A percentile compares a stretch with the other conserved stretches of the same genome.
Evolutionary conservation across 1,140 invertebrate species (phyloP).

Genomic region (Zaprionus inermis): DNA sequence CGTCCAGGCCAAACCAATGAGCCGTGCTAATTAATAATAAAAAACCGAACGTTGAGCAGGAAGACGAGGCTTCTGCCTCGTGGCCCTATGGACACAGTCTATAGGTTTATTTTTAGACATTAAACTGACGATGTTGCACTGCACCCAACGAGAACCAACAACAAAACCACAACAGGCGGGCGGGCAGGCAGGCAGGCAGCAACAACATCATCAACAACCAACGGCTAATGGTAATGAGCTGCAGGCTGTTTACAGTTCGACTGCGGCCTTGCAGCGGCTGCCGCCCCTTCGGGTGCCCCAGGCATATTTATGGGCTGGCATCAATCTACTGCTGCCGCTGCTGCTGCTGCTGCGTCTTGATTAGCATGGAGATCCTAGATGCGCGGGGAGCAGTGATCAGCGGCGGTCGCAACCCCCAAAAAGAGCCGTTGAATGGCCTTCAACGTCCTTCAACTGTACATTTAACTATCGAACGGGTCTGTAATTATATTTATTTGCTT

Average conservation of each 20-base stretch:
- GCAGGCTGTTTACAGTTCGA: constrained; percentile 76
- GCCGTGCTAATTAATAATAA: constrained; percentile 78
- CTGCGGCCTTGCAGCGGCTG: constrained; percentile 61
- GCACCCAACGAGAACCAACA: constrained; percentile 19
- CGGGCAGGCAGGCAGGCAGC: constrained; percentile 14
- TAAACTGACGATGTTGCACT: constrained; percentile 64
- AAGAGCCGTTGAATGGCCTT: constrained; percentile 80
- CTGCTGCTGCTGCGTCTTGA: constrained; percentile 52
- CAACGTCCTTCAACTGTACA: constrained; percentile 78
- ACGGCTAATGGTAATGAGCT: constrained; percentile 78
- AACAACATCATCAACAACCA: constrained; percentile 18
- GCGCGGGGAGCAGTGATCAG: constrained; percentile 6
- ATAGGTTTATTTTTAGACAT: constrained; percentile 75
- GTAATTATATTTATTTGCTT: constrained; percentile 81
- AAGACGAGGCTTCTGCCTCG: constrained; percentile 44
- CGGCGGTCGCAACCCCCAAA: constrained; percentile 63
- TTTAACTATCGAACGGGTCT: constrained; percentile 60
- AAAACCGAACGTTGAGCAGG: constrained; percentile 58
- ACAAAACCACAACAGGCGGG: too few relatives aligned
- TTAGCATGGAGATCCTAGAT: constrained; percentile 50
- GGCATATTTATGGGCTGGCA: constrained; percentile 70
- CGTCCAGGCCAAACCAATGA: constrained; percentile 31
- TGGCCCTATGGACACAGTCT: constrained; percentile 32
- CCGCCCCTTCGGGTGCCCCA: constrained; percentile 31
- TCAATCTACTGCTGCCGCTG: constrained; percentile 51